Evolutionary conservation across 1,140 invertebrate genomes (phyloP), one percentile per base, ranked within the genome.

Genomic region (Saccostrea echinata): DNA sequence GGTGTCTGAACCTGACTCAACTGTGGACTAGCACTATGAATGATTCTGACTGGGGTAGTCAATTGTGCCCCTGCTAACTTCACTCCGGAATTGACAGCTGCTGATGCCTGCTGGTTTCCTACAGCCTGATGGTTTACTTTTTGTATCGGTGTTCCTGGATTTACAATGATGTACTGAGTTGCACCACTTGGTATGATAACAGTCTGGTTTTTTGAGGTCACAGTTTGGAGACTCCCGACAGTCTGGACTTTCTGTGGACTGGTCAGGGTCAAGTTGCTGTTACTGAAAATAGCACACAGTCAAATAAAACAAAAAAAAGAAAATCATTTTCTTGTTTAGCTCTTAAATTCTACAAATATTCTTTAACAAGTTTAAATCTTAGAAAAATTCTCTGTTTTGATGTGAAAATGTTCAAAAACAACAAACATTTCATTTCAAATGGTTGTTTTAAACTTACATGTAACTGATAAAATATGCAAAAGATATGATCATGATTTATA

Each of bases 161-260:
- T 76, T 16, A 76, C 27, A 33, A 76, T 76, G 27, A 76, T 30
- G 68, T 33, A 76, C 27, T 76, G 27, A 76, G 68, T 76, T 6
- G 11, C 27, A 76, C 68, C 30, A 33, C 30, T 76, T 33, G 68
- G 68, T 76, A 76, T 30, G 6, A 76, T 13, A 11, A 76, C 68
- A 27, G 68, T 33, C 68, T 76, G 68, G 27, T 76, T 30, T 76
- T 16, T 27, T 3, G 68, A 76, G 27, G 68, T 76, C 68, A 33
- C 68, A 76, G 24, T 33, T 27, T 33, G 68, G 12, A 18, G 68
- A 33, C 27, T 76, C 27, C 68, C 68, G 16, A 76, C 30, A 1
- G 68, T 76, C 68, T 76, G 68, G 27, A 76, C 68, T 76, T 76
- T 76, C 30, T 33, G 68, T 30, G 24, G 68, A 76, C 27, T 71